Evolutionary conservation across 2,113 vertebrate genomes (phyloP).

Genomic region (Marmota monax): DNA sequence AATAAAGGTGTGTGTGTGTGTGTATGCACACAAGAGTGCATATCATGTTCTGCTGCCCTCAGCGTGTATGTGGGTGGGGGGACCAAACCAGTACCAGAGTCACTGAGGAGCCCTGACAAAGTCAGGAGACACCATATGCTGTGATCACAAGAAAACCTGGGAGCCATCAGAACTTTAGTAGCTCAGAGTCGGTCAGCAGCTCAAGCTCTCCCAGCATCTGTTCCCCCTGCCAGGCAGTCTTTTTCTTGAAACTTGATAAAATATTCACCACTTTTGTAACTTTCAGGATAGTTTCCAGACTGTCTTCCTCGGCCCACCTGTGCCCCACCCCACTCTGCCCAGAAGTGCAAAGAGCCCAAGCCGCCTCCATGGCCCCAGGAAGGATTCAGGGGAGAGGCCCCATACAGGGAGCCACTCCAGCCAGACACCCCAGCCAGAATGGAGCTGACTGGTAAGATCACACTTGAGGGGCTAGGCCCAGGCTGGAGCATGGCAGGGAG

Average conservation of each 20-base stretch:
- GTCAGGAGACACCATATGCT: not conserved
- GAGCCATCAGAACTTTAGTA: not conserved
- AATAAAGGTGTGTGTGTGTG: not conserved
- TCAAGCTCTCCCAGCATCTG: not conserved
- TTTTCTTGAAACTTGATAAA: constrained; percentile 26
- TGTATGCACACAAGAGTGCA: not conserved
- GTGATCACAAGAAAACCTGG: not conserved
- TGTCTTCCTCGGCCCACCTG: constrained; percentile 46
- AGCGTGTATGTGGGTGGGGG: not conserved
- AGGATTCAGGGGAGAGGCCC: constrained; percentile 79
- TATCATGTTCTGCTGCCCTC: not conserved
- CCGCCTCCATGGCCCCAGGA: constrained; percentile 84
- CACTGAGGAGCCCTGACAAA: not conserved
- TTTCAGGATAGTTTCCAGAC: constrained; percentile 65
- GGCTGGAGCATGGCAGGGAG: not conserved
- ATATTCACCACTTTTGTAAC: not conserved
- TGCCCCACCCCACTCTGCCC: constrained; percentile 64
- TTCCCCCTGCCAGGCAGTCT: not conserved
- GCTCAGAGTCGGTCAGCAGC: not conserved
- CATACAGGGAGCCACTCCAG: constrained; percentile 70
- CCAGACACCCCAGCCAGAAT: constrained; percentile 72
- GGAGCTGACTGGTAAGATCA: constrained; percentile 78
- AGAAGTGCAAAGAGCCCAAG: constrained; percentile 61
- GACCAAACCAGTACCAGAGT: not conserved
- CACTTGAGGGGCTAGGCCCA: not conserved